Evolutionary conservation across 1,140 invertebrate genomes (phyloP).

Genomic region (Diachasmimorpha longicaudata): DNA sequence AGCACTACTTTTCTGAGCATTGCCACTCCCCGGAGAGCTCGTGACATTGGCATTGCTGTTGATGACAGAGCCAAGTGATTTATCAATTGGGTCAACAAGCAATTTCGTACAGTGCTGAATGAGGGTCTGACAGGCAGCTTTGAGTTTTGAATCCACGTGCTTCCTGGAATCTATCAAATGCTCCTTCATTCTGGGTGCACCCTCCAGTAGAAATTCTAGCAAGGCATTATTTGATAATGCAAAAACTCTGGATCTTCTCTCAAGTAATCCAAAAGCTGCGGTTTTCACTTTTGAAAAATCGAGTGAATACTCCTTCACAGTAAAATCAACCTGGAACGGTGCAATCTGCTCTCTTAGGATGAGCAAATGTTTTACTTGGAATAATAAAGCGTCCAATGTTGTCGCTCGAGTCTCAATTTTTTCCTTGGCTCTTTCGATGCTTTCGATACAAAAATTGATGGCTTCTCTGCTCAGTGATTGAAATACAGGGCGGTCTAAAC

Average conservation of each 20-base stretch:
- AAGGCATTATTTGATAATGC: constrained; percentile 89
- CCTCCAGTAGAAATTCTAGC: constrained; percentile 88
- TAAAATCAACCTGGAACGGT: constrained; percentile 96
- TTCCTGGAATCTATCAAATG: constrained; percentile 92
- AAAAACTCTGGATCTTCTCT: constrained; percentile 87
- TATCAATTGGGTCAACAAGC: constrained; percentile 75
- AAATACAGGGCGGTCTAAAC: constrained; percentile 94
- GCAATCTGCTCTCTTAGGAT: constrained; percentile 97
- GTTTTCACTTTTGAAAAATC: constrained; percentile 91
- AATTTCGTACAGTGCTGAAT: constrained; percentile 82
- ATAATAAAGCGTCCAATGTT: constrained; percentile 89
- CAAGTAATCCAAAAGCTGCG: constrained; percentile 84
- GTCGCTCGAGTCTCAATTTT: constrained; percentile 74
- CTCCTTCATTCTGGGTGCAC: constrained; percentile 91
- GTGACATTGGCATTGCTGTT: constrained; percentile 45
- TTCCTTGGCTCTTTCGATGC: constrained; percentile 78
- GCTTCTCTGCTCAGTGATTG: constrained; percentile 96
- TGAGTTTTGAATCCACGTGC: constrained; percentile 92
- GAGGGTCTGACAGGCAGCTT: constrained; percentile 88
- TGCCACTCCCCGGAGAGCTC: constrained; percentile 37
- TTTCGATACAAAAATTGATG: constrained; percentile 88
- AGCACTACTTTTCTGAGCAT: constrained; percentile 36
- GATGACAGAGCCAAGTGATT: constrained; percentile 67
- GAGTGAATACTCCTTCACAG: constrained; percentile 87
- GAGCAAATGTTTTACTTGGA: constrained; percentile 97